Percentiles rank a stretch among this genome's conserved stretches.
These are phyloP conservation scores for Pyrochroa serraticornis DNA, from an alignment of 2,888 invertebrate species.

Conservation along the genomic window DNA sequence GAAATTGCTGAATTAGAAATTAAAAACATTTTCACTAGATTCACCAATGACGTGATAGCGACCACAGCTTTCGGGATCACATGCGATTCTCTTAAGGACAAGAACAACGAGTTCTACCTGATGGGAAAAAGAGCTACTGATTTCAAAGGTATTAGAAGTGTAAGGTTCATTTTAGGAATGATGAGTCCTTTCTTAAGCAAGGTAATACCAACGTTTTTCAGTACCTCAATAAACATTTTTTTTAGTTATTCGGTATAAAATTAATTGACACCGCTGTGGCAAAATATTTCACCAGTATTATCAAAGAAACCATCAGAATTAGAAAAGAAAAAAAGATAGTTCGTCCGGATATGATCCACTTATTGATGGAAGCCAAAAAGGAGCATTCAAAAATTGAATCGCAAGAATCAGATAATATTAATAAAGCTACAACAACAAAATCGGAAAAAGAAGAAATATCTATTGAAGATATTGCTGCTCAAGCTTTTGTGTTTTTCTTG, in stretches of 20 bases:
- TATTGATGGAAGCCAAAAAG: constrained; percentile 59
- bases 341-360: constrained; percentile 60
- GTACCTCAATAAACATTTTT: no score
- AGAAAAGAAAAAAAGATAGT: constrained; percentile 57
- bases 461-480: constrained; percentile 63
- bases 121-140: constrained; percentile 60
- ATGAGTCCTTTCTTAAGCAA: no score
- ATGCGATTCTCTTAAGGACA: constrained; percentile 62
- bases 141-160: constrained; percentile 34
- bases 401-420: constrained; percentile 8
- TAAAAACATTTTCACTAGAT: constrained; percentile 58
- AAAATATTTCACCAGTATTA: constrained; percentile 43
- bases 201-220: no score
- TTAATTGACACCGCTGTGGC: no score
- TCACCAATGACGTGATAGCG: constrained; percentile 62
- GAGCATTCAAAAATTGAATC: constrained; percentile 3
- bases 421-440: constrained; percentile 25
- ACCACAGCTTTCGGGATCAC: constrained; percentile 61
- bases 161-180: constrained; percentile 27
- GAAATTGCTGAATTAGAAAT: constrained; percentile 48
- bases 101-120: constrained; percentile 62
- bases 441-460: constrained; percentile 24
- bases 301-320: constrained; percentile 45
- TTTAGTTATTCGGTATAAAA: no score
- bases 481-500: constrained; percentile 59